Percentiles rank a stretch among this genome's conserved stretches.
Conservation (phyloP, 2,797 vertebrate species). For the Spinus pinus region DNA sequence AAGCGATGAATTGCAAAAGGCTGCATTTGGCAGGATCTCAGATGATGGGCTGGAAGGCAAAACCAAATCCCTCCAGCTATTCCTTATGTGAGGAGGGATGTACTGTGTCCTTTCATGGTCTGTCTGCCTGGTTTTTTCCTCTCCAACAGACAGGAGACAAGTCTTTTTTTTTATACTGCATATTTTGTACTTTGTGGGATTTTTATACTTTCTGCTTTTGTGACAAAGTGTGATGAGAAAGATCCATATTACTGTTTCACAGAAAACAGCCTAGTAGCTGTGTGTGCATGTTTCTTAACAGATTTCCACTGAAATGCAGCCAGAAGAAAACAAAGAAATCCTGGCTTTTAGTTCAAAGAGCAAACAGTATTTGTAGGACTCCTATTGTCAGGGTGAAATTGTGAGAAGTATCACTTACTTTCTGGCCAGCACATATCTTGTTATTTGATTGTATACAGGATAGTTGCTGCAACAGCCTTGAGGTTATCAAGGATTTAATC, state of each 20-base stretch:
- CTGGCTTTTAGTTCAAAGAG: background rate
- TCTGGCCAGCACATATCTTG: background rate
- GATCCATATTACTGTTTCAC: background rate
- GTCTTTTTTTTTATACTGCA: background rate
- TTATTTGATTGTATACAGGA: background rate
- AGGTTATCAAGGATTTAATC: background rate
- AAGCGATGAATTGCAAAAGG: background rate
- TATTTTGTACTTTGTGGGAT: background rate
- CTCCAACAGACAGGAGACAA: background rate
- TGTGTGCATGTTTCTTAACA: background rate
- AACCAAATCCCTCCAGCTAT: background rate
- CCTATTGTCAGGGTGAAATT: background rate
- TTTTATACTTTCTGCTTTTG: background rate
- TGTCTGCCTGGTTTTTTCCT: background rate
- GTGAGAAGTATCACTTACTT: background rate
- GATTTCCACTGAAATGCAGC: background rate
- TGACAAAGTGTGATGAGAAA: background rate
- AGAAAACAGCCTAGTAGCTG: background rate
- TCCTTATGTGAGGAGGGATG: background rate
- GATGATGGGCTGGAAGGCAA: background rate
- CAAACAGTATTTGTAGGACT: background rate
- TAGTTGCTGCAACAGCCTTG: background rate
- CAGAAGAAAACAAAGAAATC: background rate
- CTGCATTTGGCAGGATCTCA: background rate
- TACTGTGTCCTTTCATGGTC: background rate